phyloP scores from a whole-genome alignment of 2,113 vertebrate species.

The Australoheros scitulus region DNA sequence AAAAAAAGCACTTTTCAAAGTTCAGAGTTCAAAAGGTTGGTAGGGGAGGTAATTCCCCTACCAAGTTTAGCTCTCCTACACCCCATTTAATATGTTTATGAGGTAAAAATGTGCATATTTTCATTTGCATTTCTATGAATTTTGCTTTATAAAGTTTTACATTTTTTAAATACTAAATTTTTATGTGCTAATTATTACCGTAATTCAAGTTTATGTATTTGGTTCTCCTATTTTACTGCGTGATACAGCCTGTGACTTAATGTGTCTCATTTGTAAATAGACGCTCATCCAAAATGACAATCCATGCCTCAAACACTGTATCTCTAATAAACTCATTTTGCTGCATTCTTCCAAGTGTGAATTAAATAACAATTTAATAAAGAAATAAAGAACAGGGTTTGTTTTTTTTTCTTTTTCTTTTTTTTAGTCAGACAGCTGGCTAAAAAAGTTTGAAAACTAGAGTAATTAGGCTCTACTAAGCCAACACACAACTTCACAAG shows the following conservation, averaged over 20 bases:
- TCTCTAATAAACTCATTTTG: background rate
- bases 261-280: background rate
- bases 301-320: background rate
- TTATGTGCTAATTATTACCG: too few relatives aligned
- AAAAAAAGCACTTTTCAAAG: background rate
- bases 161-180: too few relatives aligned
- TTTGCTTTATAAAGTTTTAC: too few relatives aligned
- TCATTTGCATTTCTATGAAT: too few relatives aligned
- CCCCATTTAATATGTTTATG: too few relatives aligned
- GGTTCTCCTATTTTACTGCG: background rate
- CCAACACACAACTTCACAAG: background rate
- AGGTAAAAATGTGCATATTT: too few relatives aligned
- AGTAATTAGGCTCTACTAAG: background rate
- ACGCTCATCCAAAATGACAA: background rate
- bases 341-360: background rate
- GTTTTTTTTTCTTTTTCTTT: background rate
- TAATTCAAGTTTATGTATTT: background rate
- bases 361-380: background rate
- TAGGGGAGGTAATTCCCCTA: too few relatives aligned
- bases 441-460: background rate
- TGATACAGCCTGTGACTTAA: background rate
- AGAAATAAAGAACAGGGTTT: background rate
- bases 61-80: too few relatives aligned
- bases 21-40: too few relatives aligned
- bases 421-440: background rate